Evolutionary conservation across 2,797 vertebrate species (phyloP), one percentile per base, ranked within the genome.

Genomic region (Chiroxiphia lanceolata): DNA sequence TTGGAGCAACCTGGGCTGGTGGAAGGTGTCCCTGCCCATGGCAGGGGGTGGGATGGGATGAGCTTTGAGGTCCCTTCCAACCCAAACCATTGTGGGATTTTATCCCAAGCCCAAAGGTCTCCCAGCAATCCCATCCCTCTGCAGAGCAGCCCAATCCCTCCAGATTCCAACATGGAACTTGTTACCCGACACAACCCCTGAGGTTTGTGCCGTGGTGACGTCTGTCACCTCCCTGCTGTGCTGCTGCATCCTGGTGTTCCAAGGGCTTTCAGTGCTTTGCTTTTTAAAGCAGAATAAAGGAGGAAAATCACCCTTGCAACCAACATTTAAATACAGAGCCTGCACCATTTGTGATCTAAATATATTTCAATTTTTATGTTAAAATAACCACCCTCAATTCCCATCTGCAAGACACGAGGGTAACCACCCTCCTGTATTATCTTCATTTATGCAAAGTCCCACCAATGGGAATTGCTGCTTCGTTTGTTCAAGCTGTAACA

Each of bases 81-180:
- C 6, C 33, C 71, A 56, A 18, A 1, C 51, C 45, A 15, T 1
- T 6, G n/a, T 36, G 26, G 26, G 53, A 47, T 72, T 53, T 26
- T 4, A 4, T 2, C 19, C 64, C 76, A 38, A 64, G 53, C 50
- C 53, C 50, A 45, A 44, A n/a, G 54, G 20, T 2, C 70, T 51
- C 1, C 0, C 0, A 10, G 8, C 50, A 11, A 5, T 31, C 18
- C 0, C 40, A 7, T 0, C 2, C 11, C 42, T 10, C 50, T 25
- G 40, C 78, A 53, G 15, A 78, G 79, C 83, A 80, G 69, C 11
- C 20, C 33, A 7, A 21, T 6, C 47, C 4, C 34, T 53, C 26
- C 8, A 47, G 45, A 75, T 15, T 40, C 54, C 27, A 48, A 18
- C 0, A 4, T 68, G 27, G 33, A 59, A 40, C 40, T 53, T 63